Conservation (phyloP, 2,888 invertebrate species). For the Subacronicta megacephala region DNA sequence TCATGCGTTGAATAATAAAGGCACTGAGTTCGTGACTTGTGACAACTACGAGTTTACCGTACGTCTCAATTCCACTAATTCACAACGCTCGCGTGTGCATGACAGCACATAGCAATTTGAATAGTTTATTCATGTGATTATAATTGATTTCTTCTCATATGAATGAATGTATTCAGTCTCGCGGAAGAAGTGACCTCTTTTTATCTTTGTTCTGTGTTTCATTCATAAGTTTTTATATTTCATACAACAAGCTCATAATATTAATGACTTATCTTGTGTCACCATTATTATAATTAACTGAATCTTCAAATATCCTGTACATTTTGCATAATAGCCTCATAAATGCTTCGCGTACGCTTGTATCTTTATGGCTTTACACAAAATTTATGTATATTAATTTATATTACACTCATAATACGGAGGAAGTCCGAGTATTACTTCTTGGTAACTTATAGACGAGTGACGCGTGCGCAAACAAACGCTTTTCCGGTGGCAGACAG, state of each 20-base stretch:
- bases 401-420: constrained; percentile 35
- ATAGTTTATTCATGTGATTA: constrained; percentile 72
- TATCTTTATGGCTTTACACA: constrained; percentile 40
- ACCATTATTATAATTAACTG: constrained; percentile 20
- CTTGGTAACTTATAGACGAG: constrained; percentile 55
- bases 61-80: constrained; percentile 64
- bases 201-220: constrained; percentile 53
- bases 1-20: constrained; percentile 60
- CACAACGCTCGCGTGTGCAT: constrained; percentile 59
- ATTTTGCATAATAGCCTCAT: constrained; percentile 24
- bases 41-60: constrained; percentile 52
- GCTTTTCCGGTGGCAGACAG: constrained; percentile 55
- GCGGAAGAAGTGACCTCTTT: constrained; percentile 69
- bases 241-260: constrained; percentile 39
- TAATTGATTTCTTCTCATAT: constrained; percentile 75
- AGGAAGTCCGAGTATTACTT: constrained; percentile 58
- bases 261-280: constrained; percentile 34
- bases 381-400: constrained; percentile 37
- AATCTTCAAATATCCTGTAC: constrained; percentile 37
- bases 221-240: constrained; percentile 48
- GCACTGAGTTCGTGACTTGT: constrained; percentile 63
- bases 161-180: constrained; percentile 65
- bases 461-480: constrained; percentile 59
- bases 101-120: constrained; percentile 62
- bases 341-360: constrained; percentile 5